Evolutionary conservation across 2,888 invertebrate genomes (phyloP), one percentile per base, ranked within the genome.

Genomic region (Yponomeuta plumbellus): DNA sequence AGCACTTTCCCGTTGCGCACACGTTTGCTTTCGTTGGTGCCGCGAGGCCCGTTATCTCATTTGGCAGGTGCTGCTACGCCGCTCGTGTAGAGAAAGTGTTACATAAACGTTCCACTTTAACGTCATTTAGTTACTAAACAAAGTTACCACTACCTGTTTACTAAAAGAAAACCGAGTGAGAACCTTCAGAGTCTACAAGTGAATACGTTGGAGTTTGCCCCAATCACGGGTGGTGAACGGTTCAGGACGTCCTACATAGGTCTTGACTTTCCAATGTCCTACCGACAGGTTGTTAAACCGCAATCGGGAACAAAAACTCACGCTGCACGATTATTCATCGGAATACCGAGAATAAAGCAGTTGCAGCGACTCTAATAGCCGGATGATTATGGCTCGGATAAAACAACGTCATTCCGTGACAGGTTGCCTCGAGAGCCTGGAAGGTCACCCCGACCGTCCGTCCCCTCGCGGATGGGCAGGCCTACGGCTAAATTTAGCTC

Each of bases 1-100:
- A 77, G 76, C 84, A 88, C 89, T 90, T 90, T 90, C 88, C 84
- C 88, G 80, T 76, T 80, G 80, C 76, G 76, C 81, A 80, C 81
- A 85, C 88, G 84, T 85, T 90, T 89, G 87, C 89, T 89, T 91
- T 90, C 88, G 85, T 88, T 86, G 79, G 80, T 78, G 79, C 78
- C 80, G 79, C 74, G 74, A 80, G 80, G 79, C 74, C 86, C 88
- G 88, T 88, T 88, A 90, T 84, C 85, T 86, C 86, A 88, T 89
- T 88, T 82, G 83, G 85, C 90, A 90, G 90, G 90, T 90, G 90
- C 82, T 78, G 80, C 75, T 78, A 78, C 77, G 76, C 77, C 76
- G 77, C 72, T 77, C 80, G 76, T 76, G 76, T 78, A 83, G 86
- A 83, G 89, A 89, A 89, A 89, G 88, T 88, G 83, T 84, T 85